Conservation (phyloP, 2,113 vertebrate species). For the Leucopternis melanops region DNA sequence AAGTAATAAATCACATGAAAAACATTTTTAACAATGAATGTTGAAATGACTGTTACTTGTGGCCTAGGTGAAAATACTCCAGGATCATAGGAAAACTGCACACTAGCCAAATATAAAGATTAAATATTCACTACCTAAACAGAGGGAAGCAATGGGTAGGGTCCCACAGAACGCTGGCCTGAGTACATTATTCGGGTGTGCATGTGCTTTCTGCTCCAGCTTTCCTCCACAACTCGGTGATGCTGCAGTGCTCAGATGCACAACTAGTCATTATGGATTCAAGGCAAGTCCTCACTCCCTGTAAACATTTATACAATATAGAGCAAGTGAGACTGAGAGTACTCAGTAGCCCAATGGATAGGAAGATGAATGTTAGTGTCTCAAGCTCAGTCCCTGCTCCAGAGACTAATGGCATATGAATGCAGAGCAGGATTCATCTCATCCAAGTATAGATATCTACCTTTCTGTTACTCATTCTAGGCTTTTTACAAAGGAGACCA, state of each 20-base stretch:
- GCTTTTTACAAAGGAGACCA: neutral
- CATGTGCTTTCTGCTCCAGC: neutral
- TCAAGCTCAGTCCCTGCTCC: neutral
- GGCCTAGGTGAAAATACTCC: neutral
- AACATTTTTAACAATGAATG: neutral
- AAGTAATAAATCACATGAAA: neutral
- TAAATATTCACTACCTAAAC: neutral
- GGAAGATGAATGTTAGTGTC: neutral
- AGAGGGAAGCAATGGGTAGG: neutral
- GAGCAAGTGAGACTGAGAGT: neutral
- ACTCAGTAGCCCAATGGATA: neutral
- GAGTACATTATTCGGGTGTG: neutral
- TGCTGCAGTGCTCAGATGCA: neutral
- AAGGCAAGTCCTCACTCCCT: neutral
- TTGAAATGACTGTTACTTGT: neutral
- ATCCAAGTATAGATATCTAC: neutral
- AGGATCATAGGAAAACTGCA: neutral
- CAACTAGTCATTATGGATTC: neutral
- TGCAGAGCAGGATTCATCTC: neutral
- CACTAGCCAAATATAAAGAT: neutral
- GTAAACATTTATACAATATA: neutral
- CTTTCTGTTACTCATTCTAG: neutral
- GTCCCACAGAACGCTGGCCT: neutral
- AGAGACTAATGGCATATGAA: neutral
- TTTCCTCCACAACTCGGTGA: neutral